Percentiles rank a stretch among this genome's conserved stretches.
Evolutionary conservation across 2,797 vertebrate species (phyloP).

Genomic region (Hippocampus kuda): DNA sequence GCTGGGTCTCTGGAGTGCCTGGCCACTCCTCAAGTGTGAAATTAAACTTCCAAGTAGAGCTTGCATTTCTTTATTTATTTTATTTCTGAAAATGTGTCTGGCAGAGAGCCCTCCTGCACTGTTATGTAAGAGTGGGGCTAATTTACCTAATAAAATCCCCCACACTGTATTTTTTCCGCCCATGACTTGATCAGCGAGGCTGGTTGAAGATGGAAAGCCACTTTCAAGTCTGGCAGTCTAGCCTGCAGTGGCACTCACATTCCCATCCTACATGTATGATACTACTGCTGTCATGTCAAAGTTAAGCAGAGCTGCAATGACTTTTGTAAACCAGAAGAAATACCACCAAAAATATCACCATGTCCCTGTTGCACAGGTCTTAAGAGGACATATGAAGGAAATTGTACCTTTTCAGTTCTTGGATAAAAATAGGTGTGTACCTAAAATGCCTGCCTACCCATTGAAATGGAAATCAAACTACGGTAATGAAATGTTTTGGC

Average conservation of each 20-base stretch:
- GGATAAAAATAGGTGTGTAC: background rate
- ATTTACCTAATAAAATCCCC: background rate
- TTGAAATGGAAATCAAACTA: no score
- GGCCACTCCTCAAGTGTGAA: background rate
- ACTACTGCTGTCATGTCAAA: background rate
- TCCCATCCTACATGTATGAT: background rate
- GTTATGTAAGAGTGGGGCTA: background rate
- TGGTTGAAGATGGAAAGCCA: background rate
- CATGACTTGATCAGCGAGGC: background rate
- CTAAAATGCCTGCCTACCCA: no score
- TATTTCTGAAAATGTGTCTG: no score
- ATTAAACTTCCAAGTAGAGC: background rate
- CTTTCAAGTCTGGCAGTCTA: background rate
- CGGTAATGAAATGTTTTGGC: no score
- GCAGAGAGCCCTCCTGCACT: background rate
- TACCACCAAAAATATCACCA: no score
- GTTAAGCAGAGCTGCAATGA: background rate
- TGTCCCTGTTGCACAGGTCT: no score
- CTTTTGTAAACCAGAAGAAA: background rate
- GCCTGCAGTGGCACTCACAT: background rate
- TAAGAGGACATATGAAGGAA: no score
- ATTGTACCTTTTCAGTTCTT: background rate
- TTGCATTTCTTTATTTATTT: background rate
- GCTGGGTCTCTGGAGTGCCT: background rate
- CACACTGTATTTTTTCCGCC: background rate